phyloP scores from a whole-genome alignment of 2,888 invertebrate genomes.

The Morinoia aosen region DNA sequence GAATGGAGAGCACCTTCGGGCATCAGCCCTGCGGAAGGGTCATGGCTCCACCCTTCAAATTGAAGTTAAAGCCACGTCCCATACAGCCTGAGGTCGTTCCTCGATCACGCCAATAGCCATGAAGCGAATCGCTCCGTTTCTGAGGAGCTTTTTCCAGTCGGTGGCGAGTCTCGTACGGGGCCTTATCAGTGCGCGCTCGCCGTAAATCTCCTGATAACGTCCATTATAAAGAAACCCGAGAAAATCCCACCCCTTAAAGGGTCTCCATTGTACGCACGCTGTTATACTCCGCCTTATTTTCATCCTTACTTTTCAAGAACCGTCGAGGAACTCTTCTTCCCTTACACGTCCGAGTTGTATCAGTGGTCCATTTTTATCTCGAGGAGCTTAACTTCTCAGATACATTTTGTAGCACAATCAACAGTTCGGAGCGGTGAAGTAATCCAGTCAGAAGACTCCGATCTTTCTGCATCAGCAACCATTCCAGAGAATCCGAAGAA shows the following conservation, averaged over 20 bases:
- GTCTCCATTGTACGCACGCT: slow-evolving; percentile 32
- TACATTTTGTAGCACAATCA: slow-evolving; percentile 1
- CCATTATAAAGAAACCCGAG: slow-evolving; percentile 51
- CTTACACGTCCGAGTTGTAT: not conserved
- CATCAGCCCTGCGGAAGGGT: not conserved
- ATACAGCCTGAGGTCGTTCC: slow-evolving; percentile 6
- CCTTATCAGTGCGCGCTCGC: slow-evolving; percentile 44
- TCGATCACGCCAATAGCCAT: slow-evolving; percentile 39
- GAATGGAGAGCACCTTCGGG: not conserved
- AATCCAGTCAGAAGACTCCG: not conserved
- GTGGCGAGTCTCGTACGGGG: not conserved
- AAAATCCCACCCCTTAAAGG: slow-evolving; percentile 37
- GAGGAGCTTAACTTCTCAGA: not conserved
- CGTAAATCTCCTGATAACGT: slow-evolving; percentile 52
- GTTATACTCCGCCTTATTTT: not conserved
- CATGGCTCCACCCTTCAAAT: not conserved
- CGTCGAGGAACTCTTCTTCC: not conserved
- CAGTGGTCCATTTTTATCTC: not conserved
- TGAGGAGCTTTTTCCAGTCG: slow-evolving; percentile 29
- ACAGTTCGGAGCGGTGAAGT: not conserved
- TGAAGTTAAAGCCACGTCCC: not conserved
- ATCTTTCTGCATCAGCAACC: not conserved
- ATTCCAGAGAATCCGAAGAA: not conserved
- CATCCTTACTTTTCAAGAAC: not conserved
- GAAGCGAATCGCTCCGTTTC: slow-evolving; percentile 22